Conservation (phyloP, 2,888 invertebrate genomes). For the Thymelicus lineola region DNA sequence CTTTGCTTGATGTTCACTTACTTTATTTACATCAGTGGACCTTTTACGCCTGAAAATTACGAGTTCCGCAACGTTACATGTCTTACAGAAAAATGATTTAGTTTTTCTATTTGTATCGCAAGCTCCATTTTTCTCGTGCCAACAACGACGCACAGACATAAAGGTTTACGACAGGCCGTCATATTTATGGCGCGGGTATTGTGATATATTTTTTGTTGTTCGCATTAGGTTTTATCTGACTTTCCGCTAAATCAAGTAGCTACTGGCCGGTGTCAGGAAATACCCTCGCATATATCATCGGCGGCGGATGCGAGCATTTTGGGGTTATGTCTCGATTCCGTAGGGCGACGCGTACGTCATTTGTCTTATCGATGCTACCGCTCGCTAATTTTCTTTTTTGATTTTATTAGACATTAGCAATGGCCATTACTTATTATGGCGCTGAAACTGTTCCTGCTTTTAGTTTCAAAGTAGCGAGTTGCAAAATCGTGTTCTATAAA, state of each 20-base stretch:
- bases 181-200: conserved; percentile 83
- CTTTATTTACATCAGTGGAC: conserved; percentile 5
- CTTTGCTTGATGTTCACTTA: conserved; percentile 1
- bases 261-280: conserved; percentile 84
- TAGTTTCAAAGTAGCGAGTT: not conserved
- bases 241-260: conserved; percentile 86
- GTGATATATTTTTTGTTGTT: conserved; percentile 85
- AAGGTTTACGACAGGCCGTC: conserved; percentile 84
- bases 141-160: conserved; percentile 80
- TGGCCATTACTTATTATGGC: not conserved
- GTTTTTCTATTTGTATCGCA: conserved; percentile 68
- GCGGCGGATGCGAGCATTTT: conserved; percentile 76
- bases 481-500: not conserved
- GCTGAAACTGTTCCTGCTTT: not conserved
- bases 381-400: conserved; percentile 27
- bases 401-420: conserved; percentile 4
- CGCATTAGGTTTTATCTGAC: conserved; percentile 85
- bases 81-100: conserved; percentile 51
- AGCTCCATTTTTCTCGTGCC: conserved; percentile 81
- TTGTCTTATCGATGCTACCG: conserved; percentile 66
- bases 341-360: conserved; percentile 65
- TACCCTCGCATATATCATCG: conserved; percentile 82
- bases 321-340: conserved; percentile 74
- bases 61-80: conserved; percentile 43
- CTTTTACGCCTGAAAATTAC: conserved; percentile 16